Base-by-base conservation (phyloP, 2,113 vertebrate genomes). In the Alethe diademata region DNA sequence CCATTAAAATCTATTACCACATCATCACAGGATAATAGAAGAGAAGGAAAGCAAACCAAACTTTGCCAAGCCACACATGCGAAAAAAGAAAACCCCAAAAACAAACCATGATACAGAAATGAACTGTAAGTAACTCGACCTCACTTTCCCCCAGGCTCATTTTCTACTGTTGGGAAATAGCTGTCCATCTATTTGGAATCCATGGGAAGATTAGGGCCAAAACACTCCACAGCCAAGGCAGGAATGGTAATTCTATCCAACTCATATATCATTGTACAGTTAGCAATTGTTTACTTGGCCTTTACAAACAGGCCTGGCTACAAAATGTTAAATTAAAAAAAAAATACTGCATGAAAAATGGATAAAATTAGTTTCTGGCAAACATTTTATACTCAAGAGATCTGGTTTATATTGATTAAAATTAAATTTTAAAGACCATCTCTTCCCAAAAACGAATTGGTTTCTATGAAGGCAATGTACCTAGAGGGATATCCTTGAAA, bases 391-490 rank as follows among this genome's bases (percentile, higher is more conserved):
- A 69, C 84, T 71, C 53, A 25, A 43, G 89, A 97, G 74, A 95
- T 88, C 11, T 65, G 48, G 54, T 73, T 97, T 93, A 95, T 92
- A 96, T 95, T 90, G 74, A 96, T 91, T 88, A 96, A 97, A 97
- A 97, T 94, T 95, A 94, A 94, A 92, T 87, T 96, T 94, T 97
- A 92, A 96, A 95, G 94, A 97, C 45, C 45, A 88, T 56, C 48
- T 97, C 67, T 88, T 84, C 90, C 57, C 56, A 86, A 86, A 95
- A 95, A 91, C 88, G 19, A 91, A 65, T 85, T 86, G 16, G 31
- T 97, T 90, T 66, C 76, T 89, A 48, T 53, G 25, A 84, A 96
- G 87, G 90, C 35, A 94, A 93, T 19, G 76, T 66, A 94, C 79
- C 86, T 62, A 80, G 88, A 69, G 61, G 66, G 36, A 87, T 48